A percentile compares a stretch with the other conserved stretches of the same genome.
Evolutionary conservation across 2,113 vertebrate genomes (phyloP).

Genomic region (Cranoglanis bouderius): DNA sequence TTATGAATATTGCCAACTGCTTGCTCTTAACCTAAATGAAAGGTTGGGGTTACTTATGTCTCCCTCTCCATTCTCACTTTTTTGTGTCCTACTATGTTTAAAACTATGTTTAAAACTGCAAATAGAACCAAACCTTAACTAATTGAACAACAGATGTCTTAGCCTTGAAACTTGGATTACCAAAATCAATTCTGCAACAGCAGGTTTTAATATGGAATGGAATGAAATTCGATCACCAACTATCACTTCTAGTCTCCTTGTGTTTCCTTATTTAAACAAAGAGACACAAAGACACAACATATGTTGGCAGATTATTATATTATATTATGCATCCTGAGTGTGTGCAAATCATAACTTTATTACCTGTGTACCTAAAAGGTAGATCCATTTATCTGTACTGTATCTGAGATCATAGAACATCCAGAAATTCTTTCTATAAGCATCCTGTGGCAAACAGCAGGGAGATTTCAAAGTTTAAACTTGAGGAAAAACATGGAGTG

Average conservation of each 20-base stretch:
- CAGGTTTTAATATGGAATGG: neutral
- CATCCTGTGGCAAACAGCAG: neutral
- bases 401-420: neutral
- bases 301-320: constrained; percentile 24
- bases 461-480: constrained; percentile 4
- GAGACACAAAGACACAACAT: neutral
- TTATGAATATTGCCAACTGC: constrained; percentile 42
- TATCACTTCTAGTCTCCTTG: neutral
- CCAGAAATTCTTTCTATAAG: neutral
- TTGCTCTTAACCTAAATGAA: constrained; percentile 36
- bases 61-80: neutral
- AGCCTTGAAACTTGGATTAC: constrained; percentile 4
- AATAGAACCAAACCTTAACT: neutral
- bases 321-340: constrained; percentile 4
- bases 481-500: neutral
- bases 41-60: neutral
- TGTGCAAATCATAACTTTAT: constrained; percentile 32
- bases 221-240: neutral
- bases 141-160: constrained; percentile 6
- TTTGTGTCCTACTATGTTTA: constrained; percentile 6
- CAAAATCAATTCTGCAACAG: neutral
- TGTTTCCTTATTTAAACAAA: neutral
- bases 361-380: constrained; percentile 17
- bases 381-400: neutral
- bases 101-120: neutral